A percentile compares a stretch with the other conserved stretches of the same genome.
These are phyloP conservation scores for human (Homo sapiens) DNA, from an alignment of 2,113 vertebrate genomes.

Conservation along the genomic window GRCh38 chr18:22381001-22381500, in stretches of 20 bases:
- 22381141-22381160: background rate
- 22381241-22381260: background rate
- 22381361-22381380: background rate
- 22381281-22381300: background rate
- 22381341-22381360: background rate
- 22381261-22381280: background rate
- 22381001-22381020: background rate
- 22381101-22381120: background rate
- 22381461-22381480: background rate
- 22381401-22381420: background rate
- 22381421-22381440: background rate
- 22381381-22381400: background rate
- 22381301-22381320: background rate
- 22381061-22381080: background rate
- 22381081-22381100: background rate
- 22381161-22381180: background rate
- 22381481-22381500: background rate
- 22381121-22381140: background rate
- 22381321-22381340: background rate
- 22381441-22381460: background rate
- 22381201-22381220: background rate
- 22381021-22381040: background rate
- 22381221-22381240: background rate
- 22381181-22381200: background rate
- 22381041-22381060: background rate